Evolutionary conservation across 1,140 invertebrate species (phyloP).

Genomic region (Camponotus floridanus): DNA sequence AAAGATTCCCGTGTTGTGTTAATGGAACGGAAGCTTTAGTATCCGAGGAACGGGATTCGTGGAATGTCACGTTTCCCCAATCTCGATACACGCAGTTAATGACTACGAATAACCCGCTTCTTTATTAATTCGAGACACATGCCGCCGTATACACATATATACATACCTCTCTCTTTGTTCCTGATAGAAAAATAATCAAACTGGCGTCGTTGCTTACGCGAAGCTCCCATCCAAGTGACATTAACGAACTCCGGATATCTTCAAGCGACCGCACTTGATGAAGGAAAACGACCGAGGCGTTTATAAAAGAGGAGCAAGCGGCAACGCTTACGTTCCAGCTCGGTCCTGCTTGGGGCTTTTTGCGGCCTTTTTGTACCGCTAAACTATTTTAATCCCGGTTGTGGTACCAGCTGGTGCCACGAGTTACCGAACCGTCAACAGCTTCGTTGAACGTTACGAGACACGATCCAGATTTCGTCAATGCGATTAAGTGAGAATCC

Average conservation of each 20-base stretch:
- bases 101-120: constrained; percentile 41
- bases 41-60: constrained; percentile 42
- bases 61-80: constrained; percentile 55
- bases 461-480: constrained; percentile 63
- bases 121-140: constrained; percentile 48
- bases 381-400: constrained; percentile 71
- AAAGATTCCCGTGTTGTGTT: constrained; percentile 43
- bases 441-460: constrained; percentile 54
- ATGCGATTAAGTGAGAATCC: constrained; percentile 42
- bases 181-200: constrained; percentile 53
- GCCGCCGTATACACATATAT: constrained; percentile 7
- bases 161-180: constrained; percentile 9
- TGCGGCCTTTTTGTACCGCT: constrained; percentile 50
- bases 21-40: constrained; percentile 22
- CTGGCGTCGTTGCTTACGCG: constrained; percentile 42
- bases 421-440: constrained; percentile 56
- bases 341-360: neutral
- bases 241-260: constrained; percentile 60
- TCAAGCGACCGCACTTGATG: constrained; percentile 41
- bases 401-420: constrained; percentile 57
- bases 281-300: constrained; percentile 17
- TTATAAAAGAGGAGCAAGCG: constrained; percentile 16
- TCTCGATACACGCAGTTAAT: constrained; percentile 36
- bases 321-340: constrained; percentile 14
- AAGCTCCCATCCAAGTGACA: constrained; percentile 38